Conservation (phyloP, 2,888 invertebrate species). For the Athripsodes cinereus region DNA sequence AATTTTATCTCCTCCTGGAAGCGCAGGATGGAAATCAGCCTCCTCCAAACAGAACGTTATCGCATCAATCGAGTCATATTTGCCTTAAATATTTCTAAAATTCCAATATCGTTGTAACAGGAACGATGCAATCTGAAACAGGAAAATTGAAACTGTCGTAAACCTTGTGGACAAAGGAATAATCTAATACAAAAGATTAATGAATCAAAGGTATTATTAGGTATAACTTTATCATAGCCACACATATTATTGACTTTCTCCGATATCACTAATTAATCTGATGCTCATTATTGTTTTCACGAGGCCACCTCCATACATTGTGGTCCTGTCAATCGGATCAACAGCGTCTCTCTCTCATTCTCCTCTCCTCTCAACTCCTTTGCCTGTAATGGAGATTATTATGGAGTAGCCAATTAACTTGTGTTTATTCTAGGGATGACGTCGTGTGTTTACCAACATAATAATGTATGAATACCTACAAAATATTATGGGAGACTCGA, state of each 20-base stretch:
- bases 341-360: background rate
- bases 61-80: too few relatives aligned
- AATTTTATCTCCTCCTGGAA: too few relatives aligned
- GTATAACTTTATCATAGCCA: background rate
- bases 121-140: too few relatives aligned
- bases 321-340: background rate
- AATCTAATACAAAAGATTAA: too few relatives aligned
- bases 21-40: too few relatives aligned
- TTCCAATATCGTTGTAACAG: too few relatives aligned
- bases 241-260: background rate
- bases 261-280: background rate
- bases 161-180: too few relatives aligned
- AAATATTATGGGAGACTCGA: too few relatives aligned
- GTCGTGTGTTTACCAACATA: slow-evolving; percentile 1
- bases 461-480: background rate
- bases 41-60: too few relatives aligned
- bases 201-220: too few relatives aligned
- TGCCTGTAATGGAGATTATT: background rate
- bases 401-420: slow-evolving; percentile 21
- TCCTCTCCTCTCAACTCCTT: background rate
- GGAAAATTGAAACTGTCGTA: too few relatives aligned
- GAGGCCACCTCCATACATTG: background rate
- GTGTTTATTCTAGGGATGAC: slow-evolving; percentile 16
- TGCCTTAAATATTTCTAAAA: too few relatives aligned
- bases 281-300: background rate